Conservation (phyloP, 2,888 invertebrate species). For the Hymenopus coronatus region DNA sequence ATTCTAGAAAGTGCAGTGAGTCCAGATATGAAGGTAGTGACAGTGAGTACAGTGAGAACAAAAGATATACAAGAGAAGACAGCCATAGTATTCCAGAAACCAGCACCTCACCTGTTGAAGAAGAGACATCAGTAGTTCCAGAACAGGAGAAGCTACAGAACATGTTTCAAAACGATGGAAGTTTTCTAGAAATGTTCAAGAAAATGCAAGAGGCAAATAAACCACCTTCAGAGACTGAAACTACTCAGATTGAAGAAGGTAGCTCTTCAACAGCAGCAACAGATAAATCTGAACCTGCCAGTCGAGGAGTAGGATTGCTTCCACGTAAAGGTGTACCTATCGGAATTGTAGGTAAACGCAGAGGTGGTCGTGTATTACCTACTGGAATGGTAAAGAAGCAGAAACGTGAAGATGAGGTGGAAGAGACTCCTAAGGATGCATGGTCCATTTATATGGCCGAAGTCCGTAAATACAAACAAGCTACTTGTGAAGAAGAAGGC, state of each 20-base stretch:
- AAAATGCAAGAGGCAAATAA: conserved; percentile 69
- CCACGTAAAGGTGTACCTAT: conserved; percentile 45
- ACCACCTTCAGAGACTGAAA: conserved; percentile 9
- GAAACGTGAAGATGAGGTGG: conserved; percentile 60
- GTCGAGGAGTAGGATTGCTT: neutral
- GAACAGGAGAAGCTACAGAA: conserved; percentile 45
- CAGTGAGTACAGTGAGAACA: neutral
- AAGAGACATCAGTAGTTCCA: neutral
- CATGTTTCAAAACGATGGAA: conserved; percentile 84
- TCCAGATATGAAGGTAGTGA: conserved; percentile 8
- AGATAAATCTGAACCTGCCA: neutral
- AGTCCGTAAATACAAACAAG: conserved; percentile 88
- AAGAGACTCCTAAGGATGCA: conserved; percentile 66
- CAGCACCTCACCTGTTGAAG: neutral
- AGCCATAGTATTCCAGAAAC: neutral
- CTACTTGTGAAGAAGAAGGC: conserved; percentile 84
- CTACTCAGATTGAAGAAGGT: neutral
- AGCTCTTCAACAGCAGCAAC: neutral
- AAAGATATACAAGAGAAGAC: neutral
- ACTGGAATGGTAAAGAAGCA: conserved; percentile 87
- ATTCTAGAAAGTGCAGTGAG: neutral
- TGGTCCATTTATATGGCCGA: conserved; percentile 93
- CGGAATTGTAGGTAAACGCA: conserved; percentile 70
- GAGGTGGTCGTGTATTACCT: conserved; percentile 83
- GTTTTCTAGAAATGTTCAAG: conserved; percentile 88